phyloP scores from a whole-genome alignment of 2,888 invertebrate genomes.

The Agrenia bidenticulata region DNA sequence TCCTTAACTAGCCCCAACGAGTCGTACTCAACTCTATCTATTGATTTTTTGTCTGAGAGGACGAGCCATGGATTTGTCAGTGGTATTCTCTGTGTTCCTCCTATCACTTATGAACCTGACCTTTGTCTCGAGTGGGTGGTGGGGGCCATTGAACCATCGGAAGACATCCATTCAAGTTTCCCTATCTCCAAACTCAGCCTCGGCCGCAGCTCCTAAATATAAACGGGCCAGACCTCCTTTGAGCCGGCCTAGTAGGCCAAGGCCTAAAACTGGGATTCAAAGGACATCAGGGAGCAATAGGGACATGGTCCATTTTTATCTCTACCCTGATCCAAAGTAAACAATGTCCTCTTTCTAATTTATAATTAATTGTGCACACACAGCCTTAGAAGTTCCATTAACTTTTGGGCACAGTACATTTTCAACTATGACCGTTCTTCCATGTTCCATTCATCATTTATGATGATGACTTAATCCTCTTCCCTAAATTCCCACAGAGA shows the following conservation, averaged over 20 bases:
- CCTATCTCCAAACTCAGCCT: neutral
- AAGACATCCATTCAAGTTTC: slow-evolving; percentile 4
- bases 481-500: slow-evolving; percentile 29
- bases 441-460: too few relatives aligned
- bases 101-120: neutral
- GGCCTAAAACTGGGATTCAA: slow-evolving; percentile 8
- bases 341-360: neutral
- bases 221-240: neutral
- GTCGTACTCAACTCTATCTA: too few relatives aligned
- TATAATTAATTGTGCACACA: neutral
- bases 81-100: neutral
- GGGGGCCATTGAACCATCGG: neutral
- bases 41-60: too few relatives aligned
- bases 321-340: slow-evolving; percentile 29
- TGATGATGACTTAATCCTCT: neutral
- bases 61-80: neutral
- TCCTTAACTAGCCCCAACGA: too few relatives aligned
- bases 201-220: too few relatives aligned
- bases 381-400: too few relatives aligned
- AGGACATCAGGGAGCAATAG: slow-evolving; percentile 20
- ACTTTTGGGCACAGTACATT: too few relatives aligned
- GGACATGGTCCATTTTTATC: slow-evolving; percentile 32
- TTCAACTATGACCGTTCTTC: too few relatives aligned
- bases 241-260: neutral
- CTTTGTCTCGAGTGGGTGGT: neutral